Base-by-base conservation (phyloP, 2,113 vertebrate species). In the Callospermophilus lateralis region DNA sequence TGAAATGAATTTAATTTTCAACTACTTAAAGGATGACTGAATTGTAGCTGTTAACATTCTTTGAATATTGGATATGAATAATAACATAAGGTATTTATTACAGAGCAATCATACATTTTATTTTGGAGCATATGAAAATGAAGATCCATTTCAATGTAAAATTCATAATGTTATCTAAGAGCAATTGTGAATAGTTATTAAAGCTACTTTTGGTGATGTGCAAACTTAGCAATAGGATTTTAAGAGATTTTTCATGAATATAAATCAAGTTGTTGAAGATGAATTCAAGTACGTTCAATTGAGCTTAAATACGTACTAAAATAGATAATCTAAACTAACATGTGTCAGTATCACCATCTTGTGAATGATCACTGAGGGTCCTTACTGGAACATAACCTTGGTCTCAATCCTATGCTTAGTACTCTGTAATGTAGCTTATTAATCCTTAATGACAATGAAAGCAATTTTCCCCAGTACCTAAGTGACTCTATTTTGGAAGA, bases 81-180 rank as follows among this genome's bases (percentile, higher is more conserved):
- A 79, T 83, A 79, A 73, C 42, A 94, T 51, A 84, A 89, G 11
- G 19, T 90, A 77, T 96, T 95, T 95, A 84, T 97, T 90, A n/a
- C 16, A 95, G 70, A 96, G 26, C 39, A 77, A 90, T 93, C 48
- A 90, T 42, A 97, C 89, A 90, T 93, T 97, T 97, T 95, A 93
- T 96, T 95, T 94, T 85, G 77, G 30, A 95, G 61, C 8, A 91
- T 37, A 79, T 94, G 79, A 93, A 96, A 87, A 89, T 73, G 45
- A 95, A 89, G 39, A 67, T 3, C 53, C 78, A 51, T 96, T 95
- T 93, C 79, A 92, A 74, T 92, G 73, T 90, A 93, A 98, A 97
- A 94, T 93, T 88, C 58, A 72, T 88, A 97, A 45, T 74, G n/a
- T 93, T 93, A 81, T 72, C 24, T 67, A 81, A 45, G 72, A 92